phyloP scores from a whole-genome alignment of 2,113 vertebrate genomes.

The Pollachius pollachius region DNA sequence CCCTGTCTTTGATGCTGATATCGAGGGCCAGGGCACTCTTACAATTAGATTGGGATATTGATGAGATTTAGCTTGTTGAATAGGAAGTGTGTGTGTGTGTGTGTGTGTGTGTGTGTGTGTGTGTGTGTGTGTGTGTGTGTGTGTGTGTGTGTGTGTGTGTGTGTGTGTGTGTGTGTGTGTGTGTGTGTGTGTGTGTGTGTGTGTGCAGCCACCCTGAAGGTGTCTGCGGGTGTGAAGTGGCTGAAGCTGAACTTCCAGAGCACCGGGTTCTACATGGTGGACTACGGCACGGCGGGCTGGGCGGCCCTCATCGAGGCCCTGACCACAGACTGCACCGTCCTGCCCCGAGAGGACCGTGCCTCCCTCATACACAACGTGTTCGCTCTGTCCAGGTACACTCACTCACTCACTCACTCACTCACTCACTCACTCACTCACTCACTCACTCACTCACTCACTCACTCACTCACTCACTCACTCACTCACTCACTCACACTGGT shows the following conservation, averaged over 20 bases:
- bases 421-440: not conserved
- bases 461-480: not conserved
- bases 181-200: constrained; percentile 6
- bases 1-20: no score
- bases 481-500: not conserved
- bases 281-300: constrained; percentile 83
- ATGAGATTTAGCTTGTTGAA: no score
- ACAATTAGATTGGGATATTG: no score
- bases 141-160: not conserved
- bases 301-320: constrained; percentile 71
- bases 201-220: constrained; percentile 74
- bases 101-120: no score
- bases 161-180: no score
- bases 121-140: not conserved
- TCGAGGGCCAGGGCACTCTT: no score
- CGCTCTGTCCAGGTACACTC: constrained; percentile 81
- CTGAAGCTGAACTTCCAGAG: constrained; percentile 88
- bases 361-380: constrained; percentile 90
- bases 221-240: constrained; percentile 82
- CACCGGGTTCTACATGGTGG: constrained; percentile 89
- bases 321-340: constrained; percentile 66
- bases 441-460: not conserved
- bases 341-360: constrained; percentile 84
- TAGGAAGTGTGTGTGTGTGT: not conserved
- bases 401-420: constrained; percentile 14